phyloP scores from a whole-genome alignment of 2,113 vertebrate species.

The Thunnus thynnus region DNA sequence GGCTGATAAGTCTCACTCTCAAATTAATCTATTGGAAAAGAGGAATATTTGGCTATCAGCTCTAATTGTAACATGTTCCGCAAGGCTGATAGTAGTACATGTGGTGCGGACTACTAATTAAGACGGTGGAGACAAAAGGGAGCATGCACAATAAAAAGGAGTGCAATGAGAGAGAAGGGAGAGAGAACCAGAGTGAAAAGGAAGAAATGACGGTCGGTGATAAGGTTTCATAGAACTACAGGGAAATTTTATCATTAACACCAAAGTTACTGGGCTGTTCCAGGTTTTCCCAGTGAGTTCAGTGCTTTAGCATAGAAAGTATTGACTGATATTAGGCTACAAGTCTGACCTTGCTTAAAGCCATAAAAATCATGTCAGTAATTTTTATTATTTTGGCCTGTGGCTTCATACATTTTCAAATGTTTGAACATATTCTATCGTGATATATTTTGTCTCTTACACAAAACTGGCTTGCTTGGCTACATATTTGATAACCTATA shows the following conservation, averaged over 20 bases:
- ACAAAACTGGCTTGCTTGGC: no score
- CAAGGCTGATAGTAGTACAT: slow-evolving; percentile 58
- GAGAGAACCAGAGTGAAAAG: not conserved
- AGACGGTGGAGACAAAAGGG: slow-evolving; percentile 61
- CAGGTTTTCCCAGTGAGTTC: not conserved
- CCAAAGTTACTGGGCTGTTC: not conserved
- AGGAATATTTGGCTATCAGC: slow-evolving; percentile 59
- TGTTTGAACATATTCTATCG: no score
- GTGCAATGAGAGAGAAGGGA: not conserved
- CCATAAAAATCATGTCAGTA: not conserved
- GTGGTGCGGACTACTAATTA: slow-evolving; percentile 75
- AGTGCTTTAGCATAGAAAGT: not conserved
- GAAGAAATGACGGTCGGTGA: not conserved
- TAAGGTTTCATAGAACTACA: not conserved
- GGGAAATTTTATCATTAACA: not conserved
- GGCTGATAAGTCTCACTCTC: slow-evolving; percentile 48
- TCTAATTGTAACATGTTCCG: slow-evolving; percentile 77
- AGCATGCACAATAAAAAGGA: slow-evolving; percentile 18
- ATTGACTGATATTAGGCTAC: not conserved
- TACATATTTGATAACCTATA: no score
- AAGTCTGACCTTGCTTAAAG: not conserved
- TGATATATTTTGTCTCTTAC: no score
- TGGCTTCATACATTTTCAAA: no score
- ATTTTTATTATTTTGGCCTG: no score
- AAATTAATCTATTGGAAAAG: slow-evolving; percentile 76